phyloP scores from a whole-genome alignment of 2,888 invertebrate genomes.

The Drosophila paranaensis region DNA sequence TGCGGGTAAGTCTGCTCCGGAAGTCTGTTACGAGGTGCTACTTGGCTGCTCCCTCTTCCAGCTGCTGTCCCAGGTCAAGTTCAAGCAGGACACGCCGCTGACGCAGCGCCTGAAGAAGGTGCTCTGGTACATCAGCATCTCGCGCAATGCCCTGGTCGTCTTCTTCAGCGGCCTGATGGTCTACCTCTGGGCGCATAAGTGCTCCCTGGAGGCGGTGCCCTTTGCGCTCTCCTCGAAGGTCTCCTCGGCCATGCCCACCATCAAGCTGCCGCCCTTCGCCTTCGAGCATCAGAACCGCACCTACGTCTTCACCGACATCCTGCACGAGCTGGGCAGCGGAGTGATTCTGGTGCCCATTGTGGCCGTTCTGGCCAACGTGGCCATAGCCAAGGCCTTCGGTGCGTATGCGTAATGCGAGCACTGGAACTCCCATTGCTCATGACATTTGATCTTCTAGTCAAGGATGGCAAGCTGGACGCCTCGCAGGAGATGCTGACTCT shows the following conservation, averaged over 20 bases:
- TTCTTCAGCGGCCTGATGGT: constrained; percentile 88
- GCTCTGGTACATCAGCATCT: constrained; percentile 91
- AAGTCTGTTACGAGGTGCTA: neutral
- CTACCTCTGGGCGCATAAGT: constrained; percentile 84
- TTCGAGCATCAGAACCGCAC: constrained; percentile 86
- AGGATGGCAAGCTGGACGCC: constrained; percentile 90
- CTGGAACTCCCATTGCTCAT: neutral
- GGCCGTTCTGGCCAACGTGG: constrained; percentile 93
- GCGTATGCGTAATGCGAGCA: constrained; percentile 82
- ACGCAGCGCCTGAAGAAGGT: constrained; percentile 85
- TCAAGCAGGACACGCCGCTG: constrained; percentile 60
- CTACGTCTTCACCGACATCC: constrained; percentile 88
- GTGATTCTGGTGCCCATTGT: constrained; percentile 93
- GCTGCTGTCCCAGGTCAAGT: constrained; percentile 75
- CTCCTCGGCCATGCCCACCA: constrained; percentile 88
- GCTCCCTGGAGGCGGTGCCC: constrained; percentile 85
- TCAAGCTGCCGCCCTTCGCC: constrained; percentile 89
- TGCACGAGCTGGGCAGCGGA: constrained; percentile 90
- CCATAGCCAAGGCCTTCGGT: constrained; percentile 98
- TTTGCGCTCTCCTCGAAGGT: constrained; percentile 89
- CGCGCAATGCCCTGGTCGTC: constrained; percentile 92
- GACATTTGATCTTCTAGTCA: constrained; percentile 85
- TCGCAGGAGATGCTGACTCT: constrained; percentile 96
- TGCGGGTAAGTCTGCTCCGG: constrained; percentile 87
- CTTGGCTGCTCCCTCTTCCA: constrained; percentile 14